A percentile compares a stretch with the other conserved stretches of the same genome.
These are phyloP conservation scores for Scomberomorus guttatus DNA, from an alignment of 2,797 vertebrate genomes.

Conservation along the genomic window DNA sequence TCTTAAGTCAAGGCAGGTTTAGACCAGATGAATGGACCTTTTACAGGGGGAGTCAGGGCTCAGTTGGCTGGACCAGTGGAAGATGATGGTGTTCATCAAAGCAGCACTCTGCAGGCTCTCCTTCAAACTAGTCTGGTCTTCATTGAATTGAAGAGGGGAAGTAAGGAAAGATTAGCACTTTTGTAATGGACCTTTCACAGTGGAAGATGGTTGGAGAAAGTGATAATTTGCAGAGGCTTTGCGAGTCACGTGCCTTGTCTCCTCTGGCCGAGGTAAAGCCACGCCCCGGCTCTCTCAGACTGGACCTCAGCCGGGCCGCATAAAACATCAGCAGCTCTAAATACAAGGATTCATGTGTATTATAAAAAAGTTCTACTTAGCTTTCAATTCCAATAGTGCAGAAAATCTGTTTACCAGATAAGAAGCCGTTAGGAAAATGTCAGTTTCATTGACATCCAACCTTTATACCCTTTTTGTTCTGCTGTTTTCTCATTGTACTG, in stretches of 20 bases:
- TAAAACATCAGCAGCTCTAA: conserved; percentile 34
- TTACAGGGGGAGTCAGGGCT: not conserved
- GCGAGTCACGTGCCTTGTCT: conserved; percentile 23
- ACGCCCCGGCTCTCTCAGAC: conserved; percentile 4
- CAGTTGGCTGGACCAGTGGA: conserved; percentile 2
- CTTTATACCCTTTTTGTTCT: conserved; percentile 24
- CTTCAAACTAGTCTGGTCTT: not conserved
- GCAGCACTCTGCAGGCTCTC: not conserved
- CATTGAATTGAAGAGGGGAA: conserved; percentile 10
- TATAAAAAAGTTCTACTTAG: conserved; percentile 32
- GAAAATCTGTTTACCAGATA: conserved; percentile 36
- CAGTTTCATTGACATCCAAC: conserved; percentile 25
- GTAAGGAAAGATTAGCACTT: not conserved
- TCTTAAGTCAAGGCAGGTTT: not conserved
- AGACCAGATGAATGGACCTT: conserved; percentile 6
- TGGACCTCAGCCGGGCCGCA: conserved; percentile 21
- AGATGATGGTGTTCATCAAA: conserved; percentile 2
- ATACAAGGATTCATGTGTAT: conserved; percentile 36
- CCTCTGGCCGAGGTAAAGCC: conserved; percentile 28
- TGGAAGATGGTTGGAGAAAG: conserved; percentile 1
- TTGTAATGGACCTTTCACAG: not conserved
- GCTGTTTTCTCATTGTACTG: conserved; percentile 33
- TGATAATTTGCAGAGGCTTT: conserved; percentile 5
- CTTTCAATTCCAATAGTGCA: conserved; percentile 34
- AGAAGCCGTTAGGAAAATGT: conserved; percentile 21